These are phyloP conservation scores for Pangasius sanitwongsei DNA, from an alignment of 2,797 vertebrate species.

Conservation along the genomic window DNA sequence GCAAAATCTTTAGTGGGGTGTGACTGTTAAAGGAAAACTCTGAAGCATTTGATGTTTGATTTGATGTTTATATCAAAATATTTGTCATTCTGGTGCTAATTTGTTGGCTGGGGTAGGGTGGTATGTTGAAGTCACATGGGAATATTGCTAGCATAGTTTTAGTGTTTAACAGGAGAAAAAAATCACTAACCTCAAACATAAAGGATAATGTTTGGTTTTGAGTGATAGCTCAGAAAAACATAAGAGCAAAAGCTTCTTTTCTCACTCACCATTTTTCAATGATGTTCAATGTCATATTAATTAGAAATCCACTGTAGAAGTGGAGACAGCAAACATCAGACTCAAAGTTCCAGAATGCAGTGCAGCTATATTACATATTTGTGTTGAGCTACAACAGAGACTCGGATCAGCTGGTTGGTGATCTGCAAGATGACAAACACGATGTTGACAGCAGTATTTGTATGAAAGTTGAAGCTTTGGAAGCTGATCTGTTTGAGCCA, in stretches of 20 bases:
- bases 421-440: not conserved
- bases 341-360: not conserved
- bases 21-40: not conserved
- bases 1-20: not conserved
- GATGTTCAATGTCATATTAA: not conserved
- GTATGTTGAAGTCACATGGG: not conserved
- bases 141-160: not conserved
- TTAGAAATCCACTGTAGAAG: not conserved
- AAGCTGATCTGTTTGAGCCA: not conserved
- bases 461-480: not conserved
- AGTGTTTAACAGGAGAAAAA: not conserved
- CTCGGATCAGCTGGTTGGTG: not conserved
- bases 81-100: not conserved
- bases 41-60: not conserved
- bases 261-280: not conserved
- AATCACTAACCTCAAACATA: not conserved
- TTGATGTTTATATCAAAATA: not conserved
- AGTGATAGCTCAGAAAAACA: not conserved
- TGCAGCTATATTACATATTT: too few relatives aligned
- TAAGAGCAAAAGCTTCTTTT: not conserved
- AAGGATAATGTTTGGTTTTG: not conserved
- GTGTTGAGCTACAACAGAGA: not conserved
- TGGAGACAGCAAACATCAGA: too few relatives aligned
- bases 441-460: not conserved
- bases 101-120: not conserved